Percentiles rank a stretch among this genome's conserved stretches.
phyloP scores from a whole-genome alignment of 2,797 vertebrate genomes.

The Eospalax fontanierii region DNA sequence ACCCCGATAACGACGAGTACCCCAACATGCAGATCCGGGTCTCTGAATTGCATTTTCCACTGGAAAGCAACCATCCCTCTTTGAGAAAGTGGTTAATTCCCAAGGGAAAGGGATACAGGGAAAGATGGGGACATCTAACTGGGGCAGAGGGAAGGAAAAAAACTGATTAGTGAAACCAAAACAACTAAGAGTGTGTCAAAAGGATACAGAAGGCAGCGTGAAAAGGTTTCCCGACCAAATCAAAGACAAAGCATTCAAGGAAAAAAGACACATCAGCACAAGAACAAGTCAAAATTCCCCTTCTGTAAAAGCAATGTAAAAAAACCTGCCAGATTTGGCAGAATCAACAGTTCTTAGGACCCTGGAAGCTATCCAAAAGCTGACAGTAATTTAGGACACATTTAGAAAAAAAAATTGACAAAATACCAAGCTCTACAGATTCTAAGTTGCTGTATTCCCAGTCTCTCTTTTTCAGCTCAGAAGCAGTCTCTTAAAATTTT shows the following conservation, averaged over 20 bases:
- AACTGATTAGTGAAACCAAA: not conserved
- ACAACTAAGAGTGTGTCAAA: not conserved
- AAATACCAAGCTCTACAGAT: not conserved
- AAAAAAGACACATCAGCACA: not conserved
- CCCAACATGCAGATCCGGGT: not conserved
- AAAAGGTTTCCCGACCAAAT: not conserved
- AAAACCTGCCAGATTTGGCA: not conserved
- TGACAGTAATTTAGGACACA: not conserved
- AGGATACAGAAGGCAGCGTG: not conserved
- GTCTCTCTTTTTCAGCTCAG: not conserved
- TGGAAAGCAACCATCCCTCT: not conserved
- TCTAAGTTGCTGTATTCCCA: not conserved
- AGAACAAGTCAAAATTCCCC: not conserved
- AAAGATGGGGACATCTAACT: not conserved
- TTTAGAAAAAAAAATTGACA: not conserved
- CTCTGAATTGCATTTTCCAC: not conserved
- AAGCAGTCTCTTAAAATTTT: not conserved
- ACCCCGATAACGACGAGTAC: not conserved
- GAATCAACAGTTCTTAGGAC: not conserved
- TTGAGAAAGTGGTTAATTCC: not conserved
- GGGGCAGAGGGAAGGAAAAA: not conserved
- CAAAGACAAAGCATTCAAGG: not conserved
- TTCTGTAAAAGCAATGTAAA: not conserved
- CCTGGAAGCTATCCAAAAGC: not conserved
- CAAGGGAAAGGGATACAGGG: not conserved